These are phyloP conservation scores for Peucedramus taeniatus DNA, from an alignment of 2,113 vertebrate genomes.

Conservation along the genomic window DNA sequence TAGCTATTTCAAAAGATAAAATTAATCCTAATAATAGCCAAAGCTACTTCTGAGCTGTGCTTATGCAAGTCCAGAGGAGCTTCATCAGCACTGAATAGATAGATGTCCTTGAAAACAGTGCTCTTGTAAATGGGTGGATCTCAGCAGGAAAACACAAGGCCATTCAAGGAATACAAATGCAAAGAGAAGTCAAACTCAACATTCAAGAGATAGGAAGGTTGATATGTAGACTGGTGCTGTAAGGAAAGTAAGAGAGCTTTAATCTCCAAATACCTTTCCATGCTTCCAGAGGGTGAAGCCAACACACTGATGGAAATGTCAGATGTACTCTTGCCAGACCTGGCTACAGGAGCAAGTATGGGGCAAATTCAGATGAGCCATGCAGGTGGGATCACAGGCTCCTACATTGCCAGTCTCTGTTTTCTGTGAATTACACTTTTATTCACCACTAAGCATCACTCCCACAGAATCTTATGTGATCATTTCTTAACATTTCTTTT, in stretches of 20 bases:
- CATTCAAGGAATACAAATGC: background rate
- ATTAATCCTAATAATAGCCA: background rate
- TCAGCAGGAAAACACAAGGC: background rate
- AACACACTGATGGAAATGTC: background rate
- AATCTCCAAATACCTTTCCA: background rate
- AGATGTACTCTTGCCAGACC: background rate
- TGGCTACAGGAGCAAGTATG: background rate
- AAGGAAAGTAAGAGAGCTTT: background rate
- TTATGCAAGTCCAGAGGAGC: background rate
- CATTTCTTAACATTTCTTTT: background rate
- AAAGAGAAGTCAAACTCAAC: background rate
- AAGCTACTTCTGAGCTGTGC: background rate
- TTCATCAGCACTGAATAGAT: background rate
- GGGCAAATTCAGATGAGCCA: background rate
- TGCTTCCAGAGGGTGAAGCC: background rate
- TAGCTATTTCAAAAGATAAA: background rate
- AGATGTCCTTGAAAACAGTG: background rate
- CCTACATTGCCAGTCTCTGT: no score
- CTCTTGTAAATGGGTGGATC: background rate
- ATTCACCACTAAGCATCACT: background rate
- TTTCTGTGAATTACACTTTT: background rate
- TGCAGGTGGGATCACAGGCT: background rate
- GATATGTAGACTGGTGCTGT: background rate
- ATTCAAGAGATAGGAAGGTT: background rate
- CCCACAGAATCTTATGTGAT: background rate